Base-by-base conservation (phyloP, 2,113 vertebrate species). In the Edolisoma coerulescens region DNA sequence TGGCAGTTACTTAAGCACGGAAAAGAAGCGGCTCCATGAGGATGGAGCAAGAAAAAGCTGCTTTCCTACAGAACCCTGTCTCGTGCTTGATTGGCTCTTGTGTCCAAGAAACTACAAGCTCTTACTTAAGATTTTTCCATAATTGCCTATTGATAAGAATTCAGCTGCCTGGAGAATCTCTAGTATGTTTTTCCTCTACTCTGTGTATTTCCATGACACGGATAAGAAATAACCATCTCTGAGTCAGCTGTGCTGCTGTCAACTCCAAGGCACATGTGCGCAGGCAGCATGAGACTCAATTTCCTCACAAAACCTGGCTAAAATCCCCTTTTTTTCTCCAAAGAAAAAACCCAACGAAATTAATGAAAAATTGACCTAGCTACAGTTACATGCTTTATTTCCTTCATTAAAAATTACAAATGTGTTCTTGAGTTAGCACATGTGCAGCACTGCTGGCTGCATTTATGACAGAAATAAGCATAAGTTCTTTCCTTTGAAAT, bases 331-430 rank as follows among this genome's bases (percentile, higher is more conserved):
- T 63, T 22, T 23, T 23, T 6, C 21, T 17, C 9, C 19, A 20
- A 81, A 47, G 33, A 6, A 77, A 56, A 76, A 44, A 8, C 4
- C 22, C 27, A 53, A 23, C 4, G 5, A 64, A 41, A 86, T 50
- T 77, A 64, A 76, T 33, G 71, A 75, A 86, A 78, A 92, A 86
- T 2, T 42, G 42, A 89, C 68, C 83, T 39, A 75, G 49, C 85
- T 76, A 12, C 3, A 88, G n/a, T 63, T n/a, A 57, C 8, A 68
- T 80, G 44, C 56, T 93, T 95, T 94, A 77, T 77, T 92, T 65
- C 60, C 90, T 94, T 96, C 68, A 89, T 93, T 96, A 94, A 92
- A 95, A 97, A 80, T 78, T 73, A 95, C 22, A 75, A 56, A 90
- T 67, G 37, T 8, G 28, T 90, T 84, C 52, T 70, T 32, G 60